phyloP scores from a whole-genome alignment of 2,113 vertebrate genomes.

The Abramis brama region DNA sequence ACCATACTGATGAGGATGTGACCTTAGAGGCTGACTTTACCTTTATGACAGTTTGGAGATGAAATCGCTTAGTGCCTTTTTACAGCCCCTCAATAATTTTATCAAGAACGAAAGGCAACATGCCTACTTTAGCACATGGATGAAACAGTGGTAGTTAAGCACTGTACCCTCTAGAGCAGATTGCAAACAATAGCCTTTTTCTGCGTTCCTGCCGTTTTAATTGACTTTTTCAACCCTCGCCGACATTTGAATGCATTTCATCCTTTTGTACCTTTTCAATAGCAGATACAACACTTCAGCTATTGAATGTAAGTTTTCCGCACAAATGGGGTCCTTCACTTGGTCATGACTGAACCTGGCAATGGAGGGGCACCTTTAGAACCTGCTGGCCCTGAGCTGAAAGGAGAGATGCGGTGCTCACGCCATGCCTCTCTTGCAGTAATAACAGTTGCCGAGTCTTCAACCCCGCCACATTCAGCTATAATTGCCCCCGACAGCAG shows the following conservation, averaged over 20 bases:
- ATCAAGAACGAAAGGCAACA: conserved; percentile 39
- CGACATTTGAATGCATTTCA: conserved; percentile 30
- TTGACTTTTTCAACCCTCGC: conserved; percentile 42
- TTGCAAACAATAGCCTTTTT: not conserved
- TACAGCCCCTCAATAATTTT: conserved; percentile 33
- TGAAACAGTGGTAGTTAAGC: conserved; percentile 5
- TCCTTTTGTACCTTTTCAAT: conserved; percentile 33
- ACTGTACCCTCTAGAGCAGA: conserved; percentile 10
- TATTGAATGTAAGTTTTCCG: conserved; percentile 53
- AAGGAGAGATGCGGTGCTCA: conserved; percentile 57
- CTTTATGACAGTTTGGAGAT: conserved; percentile 52
- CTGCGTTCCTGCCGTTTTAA: conserved; percentile 23
- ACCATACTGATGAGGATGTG: conserved; percentile 44
- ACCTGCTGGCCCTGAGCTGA: conserved; percentile 61
- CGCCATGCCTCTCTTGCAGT: conserved; percentile 65
- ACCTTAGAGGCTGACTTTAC: conserved; percentile 8
- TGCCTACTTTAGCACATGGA: not conserved
- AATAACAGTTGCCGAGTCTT: conserved; percentile 76
- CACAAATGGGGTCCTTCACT: conserved; percentile 57
- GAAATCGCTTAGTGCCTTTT: conserved; percentile 41
- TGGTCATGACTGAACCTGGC: conserved; percentile 54
- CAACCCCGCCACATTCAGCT: conserved; percentile 86
- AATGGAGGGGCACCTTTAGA: conserved; percentile 52
- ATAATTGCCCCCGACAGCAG: conserved; percentile 98
- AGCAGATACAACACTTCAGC: conserved; percentile 26